These are phyloP conservation scores for Athrips mouffetella DNA, from an alignment of 2,888 invertebrate genomes.

Conservation along the genomic window DNA sequence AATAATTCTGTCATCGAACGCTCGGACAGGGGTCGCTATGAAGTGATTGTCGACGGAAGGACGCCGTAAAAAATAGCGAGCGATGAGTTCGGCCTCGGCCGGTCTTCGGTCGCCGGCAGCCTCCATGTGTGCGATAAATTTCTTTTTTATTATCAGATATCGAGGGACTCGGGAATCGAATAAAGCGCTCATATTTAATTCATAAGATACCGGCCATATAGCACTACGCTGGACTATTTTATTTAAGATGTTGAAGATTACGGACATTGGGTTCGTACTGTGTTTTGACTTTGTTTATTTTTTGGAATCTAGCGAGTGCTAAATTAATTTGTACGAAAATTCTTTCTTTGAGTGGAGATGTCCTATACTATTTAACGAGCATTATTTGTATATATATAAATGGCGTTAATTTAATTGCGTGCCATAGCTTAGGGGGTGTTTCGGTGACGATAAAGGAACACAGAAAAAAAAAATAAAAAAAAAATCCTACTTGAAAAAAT, in stretches of 20 bases:
- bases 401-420: too few relatives aligned
- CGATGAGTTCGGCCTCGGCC: conserved; percentile 55
- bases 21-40: conserved; percentile 78
- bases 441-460: too few relatives aligned
- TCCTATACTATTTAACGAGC: too few relatives aligned
- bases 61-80: conserved; percentile 74
- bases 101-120: conserved; percentile 26
- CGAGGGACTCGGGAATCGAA: conserved; percentile 78
- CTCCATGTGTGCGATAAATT: conserved; percentile 73
- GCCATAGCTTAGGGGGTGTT: too few relatives aligned
- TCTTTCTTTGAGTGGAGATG: not conserved
- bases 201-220: conserved; percentile 77
- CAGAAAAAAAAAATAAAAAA: too few relatives aligned
- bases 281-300: conserved; percentile 29
- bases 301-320: not conserved
- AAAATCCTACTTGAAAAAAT: too few relatives aligned
- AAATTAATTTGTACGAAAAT: not conserved
- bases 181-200: conserved; percentile 79
- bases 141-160: conserved; percentile 79
- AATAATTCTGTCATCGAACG: conserved; percentile 79
- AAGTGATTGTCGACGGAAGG: conserved; percentile 76
- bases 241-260: conserved; percentile 75
- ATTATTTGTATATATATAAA: too few relatives aligned
- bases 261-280: conserved; percentile 51
- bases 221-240: conserved; percentile 72